Conservation (phyloP, 2,888 invertebrate species). For the Thysanoteuthis rhombus region DNA sequence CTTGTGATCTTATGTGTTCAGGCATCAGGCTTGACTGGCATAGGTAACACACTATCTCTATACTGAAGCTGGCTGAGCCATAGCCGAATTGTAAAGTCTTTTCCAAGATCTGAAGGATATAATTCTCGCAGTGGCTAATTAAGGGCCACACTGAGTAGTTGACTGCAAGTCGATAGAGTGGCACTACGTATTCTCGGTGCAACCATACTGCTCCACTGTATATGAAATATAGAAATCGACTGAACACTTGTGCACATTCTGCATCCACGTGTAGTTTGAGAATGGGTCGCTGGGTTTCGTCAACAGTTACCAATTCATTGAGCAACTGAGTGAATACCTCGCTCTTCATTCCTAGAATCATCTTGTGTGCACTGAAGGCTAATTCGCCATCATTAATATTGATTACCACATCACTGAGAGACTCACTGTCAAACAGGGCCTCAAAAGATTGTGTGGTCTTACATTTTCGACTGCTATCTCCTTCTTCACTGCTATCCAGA, state of each 20-base stretch:
- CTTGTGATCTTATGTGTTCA: slow-evolving; percentile 47
- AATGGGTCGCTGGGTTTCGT: slow-evolving; percentile 43
- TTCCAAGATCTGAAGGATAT: slow-evolving; percentile 56
- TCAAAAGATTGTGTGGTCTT: slow-evolving; percentile 60
- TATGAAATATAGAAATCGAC: slow-evolving; percentile 63
- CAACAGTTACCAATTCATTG: slow-evolving; percentile 43
- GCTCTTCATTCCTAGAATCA: slow-evolving; percentile 60
- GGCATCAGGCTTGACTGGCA: slow-evolving; percentile 45
- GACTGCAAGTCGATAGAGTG: slow-evolving; percentile 60
- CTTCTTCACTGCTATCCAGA: slow-evolving; percentile 18
- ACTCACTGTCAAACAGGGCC: slow-evolving; percentile 57
- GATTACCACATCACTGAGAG: slow-evolving; percentile 56
- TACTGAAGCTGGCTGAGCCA: slow-evolving; percentile 44
- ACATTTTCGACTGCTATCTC: slow-evolving; percentile 49
- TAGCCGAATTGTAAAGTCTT: slow-evolving; percentile 44
- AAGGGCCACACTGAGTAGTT: slow-evolving; percentile 61
- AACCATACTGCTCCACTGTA: slow-evolving; percentile 65
- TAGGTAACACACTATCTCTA: slow-evolving; percentile 46
- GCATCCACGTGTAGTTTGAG: slow-evolving; percentile 53
- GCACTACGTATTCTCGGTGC: slow-evolving; percentile 61
- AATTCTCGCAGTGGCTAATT: slow-evolving; percentile 60
- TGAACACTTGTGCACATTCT: slow-evolving; percentile 61
- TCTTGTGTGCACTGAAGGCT: slow-evolving; percentile 58
- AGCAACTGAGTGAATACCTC: slow-evolving; percentile 53
- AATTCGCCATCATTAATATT: slow-evolving; percentile 55